These are phyloP conservation scores for Xenentodon cancila DNA, from an alignment of 2,797 vertebrate genomes.

Conservation along the genomic window DNA sequence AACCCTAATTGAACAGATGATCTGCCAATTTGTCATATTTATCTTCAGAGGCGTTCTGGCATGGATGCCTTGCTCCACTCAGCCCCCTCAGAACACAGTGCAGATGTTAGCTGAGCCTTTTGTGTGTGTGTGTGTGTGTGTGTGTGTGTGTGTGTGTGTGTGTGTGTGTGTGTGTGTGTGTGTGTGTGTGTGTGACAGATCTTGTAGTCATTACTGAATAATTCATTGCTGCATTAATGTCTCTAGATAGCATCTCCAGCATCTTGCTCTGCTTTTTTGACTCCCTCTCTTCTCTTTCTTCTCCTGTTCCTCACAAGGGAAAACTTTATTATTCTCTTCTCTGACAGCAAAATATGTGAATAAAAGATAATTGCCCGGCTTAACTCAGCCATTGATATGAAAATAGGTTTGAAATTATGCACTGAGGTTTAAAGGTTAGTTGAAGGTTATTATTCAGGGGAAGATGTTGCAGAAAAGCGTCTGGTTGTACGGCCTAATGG, in stretches of 20 bases:
- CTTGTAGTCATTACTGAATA: constrained; percentile 96
- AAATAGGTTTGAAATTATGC: constrained; percentile 98
- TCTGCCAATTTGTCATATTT: constrained; percentile 92
- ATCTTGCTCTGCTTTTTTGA: constrained; percentile 63
- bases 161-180: constrained; percentile 61
- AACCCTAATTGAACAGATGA: constrained; percentile 87
- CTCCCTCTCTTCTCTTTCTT: constrained; percentile 56
- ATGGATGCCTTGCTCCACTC: constrained; percentile 73
- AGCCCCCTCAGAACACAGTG: constrained; percentile 80
- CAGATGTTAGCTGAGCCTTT: constrained; percentile 83
- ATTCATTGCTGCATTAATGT: constrained; percentile 93
- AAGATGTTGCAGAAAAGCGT: constrained; percentile 70
- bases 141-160: constrained; percentile 66
- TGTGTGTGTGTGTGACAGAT: constrained; percentile 83
- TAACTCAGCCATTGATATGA: constrained; percentile 97
- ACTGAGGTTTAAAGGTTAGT: constrained; percentile 95
- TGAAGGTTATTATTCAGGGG: constrained; percentile 93
- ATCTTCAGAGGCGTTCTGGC: constrained; percentile 83
- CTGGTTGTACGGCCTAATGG: constrained; percentile 76
- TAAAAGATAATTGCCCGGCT: constrained; percentile 98
- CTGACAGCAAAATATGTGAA: constrained; percentile 93
- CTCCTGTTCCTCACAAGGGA: constrained; percentile 86
- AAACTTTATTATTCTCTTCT: constrained; percentile 93
- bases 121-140: constrained; percentile 66
- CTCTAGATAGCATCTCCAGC: constrained; percentile 89